phyloP scores from a whole-genome alignment of 2,113 vertebrate genomes.

The Sarotherodon lohbergeri region DNA sequence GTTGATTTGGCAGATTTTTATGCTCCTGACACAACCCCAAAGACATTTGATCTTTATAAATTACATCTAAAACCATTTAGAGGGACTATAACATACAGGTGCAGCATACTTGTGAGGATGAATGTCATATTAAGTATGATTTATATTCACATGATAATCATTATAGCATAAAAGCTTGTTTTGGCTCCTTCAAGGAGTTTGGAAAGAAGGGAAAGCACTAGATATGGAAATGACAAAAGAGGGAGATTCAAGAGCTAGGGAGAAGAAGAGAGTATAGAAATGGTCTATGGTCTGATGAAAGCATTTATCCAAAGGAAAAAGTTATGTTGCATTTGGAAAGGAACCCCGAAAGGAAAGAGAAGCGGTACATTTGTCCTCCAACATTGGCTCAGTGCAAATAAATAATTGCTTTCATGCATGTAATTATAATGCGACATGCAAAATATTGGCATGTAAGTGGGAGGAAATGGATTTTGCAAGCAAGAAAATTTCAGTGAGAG shows the following conservation, averaged over 20 bases:
- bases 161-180: not conserved
- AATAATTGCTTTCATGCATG: conserved; percentile 5
- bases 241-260: not conserved
- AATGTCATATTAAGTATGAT: not conserved
- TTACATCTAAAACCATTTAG: not conserved
- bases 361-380: not conserved
- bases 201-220: not conserved
- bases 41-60: not conserved
- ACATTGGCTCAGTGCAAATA: not conserved
- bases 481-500: not conserved
- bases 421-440: not conserved
- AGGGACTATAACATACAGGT: not conserved
- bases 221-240: conserved; percentile 20
- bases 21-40: not conserved
- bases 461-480: not conserved
- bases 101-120: not conserved
- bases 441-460: not conserved
- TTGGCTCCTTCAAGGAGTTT: not conserved
- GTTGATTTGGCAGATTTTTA: not conserved
- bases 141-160: not conserved
- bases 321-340: conserved; percentile 33
- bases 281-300: conserved; percentile 38
- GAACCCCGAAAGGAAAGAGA: not conserved
- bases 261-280: conserved; percentile 29
- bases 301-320: conserved; percentile 31